Evolutionary conservation across 2,113 vertebrate genomes (phyloP).

Genomic region (Macroglossus sobrinus): DNA sequence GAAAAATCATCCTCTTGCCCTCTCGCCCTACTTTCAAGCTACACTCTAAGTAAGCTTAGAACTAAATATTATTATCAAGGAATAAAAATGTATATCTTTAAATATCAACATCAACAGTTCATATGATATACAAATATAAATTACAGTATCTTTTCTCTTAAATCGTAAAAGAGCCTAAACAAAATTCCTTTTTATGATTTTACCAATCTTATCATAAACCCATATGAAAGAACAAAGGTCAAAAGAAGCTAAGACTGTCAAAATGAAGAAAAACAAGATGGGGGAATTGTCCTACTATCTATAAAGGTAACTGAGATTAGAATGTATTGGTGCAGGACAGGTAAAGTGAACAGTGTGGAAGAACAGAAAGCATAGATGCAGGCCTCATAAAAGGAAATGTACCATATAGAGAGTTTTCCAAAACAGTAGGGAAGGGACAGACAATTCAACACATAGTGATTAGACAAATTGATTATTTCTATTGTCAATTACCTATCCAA

Average conservation of each 20-base stretch:
- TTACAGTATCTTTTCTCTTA: not conserved
- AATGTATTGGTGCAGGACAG: not conserved
- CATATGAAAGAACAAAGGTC: not conserved
- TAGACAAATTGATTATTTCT: not conserved
- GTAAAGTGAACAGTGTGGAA: not conserved
- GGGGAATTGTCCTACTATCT: not conserved
- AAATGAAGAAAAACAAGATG: not conserved
- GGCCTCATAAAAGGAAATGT: not conserved
- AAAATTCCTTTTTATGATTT: not conserved
- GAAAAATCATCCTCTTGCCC: not conserved
- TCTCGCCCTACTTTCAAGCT: not conserved
- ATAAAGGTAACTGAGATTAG: not conserved
- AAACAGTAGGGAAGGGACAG: not conserved
- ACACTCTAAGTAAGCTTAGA: not conserved
- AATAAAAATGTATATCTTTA: constrained; percentile 8
- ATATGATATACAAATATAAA: not conserved
- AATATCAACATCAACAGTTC: not conserved
- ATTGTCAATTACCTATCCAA: not conserved
- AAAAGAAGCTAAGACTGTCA: not conserved
- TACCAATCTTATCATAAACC: not conserved
- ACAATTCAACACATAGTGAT: not conserved
- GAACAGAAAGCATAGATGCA: not conserved
- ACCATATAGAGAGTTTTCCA: not conserved
- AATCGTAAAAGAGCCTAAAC: not conserved
- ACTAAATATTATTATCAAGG: not conserved